phyloP scores from a whole-genome alignment of 1,140 invertebrate species.

The Bombus impatiens region DNA sequence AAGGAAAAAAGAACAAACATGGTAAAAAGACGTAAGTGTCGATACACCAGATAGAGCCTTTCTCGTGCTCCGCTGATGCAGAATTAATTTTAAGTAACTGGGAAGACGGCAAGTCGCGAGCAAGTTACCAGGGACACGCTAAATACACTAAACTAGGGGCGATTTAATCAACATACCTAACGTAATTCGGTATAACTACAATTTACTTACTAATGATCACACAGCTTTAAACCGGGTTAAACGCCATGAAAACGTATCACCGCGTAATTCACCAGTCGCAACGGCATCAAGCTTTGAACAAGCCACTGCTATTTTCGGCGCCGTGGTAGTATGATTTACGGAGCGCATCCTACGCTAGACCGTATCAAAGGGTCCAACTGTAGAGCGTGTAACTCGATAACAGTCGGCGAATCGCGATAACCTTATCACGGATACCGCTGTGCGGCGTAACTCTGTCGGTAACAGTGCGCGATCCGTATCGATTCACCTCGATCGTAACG shows the following conservation, averaged over 20 bases:
- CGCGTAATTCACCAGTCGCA: background rate
- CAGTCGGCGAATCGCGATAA: background rate
- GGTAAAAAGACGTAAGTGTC: too few relatives aligned
- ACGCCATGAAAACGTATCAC: background rate
- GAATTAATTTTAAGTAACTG: too few relatives aligned
- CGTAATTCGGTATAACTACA: too few relatives aligned
- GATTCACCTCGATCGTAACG: constrained; percentile 19
- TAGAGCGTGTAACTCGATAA: constrained; percentile 6
- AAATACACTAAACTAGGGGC: too few relatives aligned
- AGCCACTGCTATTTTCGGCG: background rate
- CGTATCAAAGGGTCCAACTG: background rate
- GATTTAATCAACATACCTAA: too few relatives aligned
- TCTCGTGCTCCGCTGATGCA: too few relatives aligned
- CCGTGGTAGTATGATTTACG: background rate
- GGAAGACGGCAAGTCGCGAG: too few relatives aligned
- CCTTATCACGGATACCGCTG: background rate
- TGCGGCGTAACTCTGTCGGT: constrained; percentile 5
- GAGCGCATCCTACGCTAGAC: background rate
- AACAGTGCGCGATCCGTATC: constrained; percentile 32
- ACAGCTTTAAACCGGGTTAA: background rate
- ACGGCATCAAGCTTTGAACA: background rate
- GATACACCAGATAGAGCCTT: too few relatives aligned
- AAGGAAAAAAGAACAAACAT: too few relatives aligned
- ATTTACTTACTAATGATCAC: too few relatives aligned
- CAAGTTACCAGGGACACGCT: too few relatives aligned